These are phyloP conservation scores for Anarrhichthys ocellatus DNA, from an alignment of 2,113 vertebrate species.

Conservation along the genomic window DNA sequence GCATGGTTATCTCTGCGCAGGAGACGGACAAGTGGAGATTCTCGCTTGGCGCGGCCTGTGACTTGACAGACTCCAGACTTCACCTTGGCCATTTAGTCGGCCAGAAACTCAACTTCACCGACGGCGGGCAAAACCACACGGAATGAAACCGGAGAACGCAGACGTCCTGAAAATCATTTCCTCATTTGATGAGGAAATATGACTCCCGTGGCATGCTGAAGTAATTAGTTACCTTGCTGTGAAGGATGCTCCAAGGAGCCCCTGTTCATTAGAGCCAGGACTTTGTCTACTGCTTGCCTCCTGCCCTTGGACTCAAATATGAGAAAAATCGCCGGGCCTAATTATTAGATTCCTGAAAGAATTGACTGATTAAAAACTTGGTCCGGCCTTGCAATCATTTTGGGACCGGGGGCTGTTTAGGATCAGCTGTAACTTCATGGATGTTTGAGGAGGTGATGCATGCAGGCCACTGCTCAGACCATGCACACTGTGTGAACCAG, in stretches of 20 bases:
- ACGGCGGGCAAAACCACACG: slow-evolving; percentile 61
- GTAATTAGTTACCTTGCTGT: slow-evolving; percentile 80
- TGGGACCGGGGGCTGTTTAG: slow-evolving; percentile 61
- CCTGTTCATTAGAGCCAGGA: slow-evolving; percentile 69
- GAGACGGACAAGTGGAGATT: slow-evolving; percentile 73
- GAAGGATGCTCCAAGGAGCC: slow-evolving; percentile 73
- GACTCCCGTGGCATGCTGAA: slow-evolving; percentile 80
- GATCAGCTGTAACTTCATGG: slow-evolving; percentile 67
- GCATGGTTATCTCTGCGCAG: slow-evolving; percentile 67
- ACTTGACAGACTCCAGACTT: slow-evolving; percentile 79
- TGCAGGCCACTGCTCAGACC: slow-evolving; percentile 56
- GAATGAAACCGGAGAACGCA: slow-evolving; percentile 74
- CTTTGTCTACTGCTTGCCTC: slow-evolving; percentile 56
- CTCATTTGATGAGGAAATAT: slow-evolving; percentile 82
- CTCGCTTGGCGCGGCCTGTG: slow-evolving; percentile 53
- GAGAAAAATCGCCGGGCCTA: slow-evolving; percentile 56
- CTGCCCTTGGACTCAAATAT: slow-evolving; percentile 65
- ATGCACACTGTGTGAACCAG: slow-evolving; percentile 54
- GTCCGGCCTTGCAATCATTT: slow-evolving; percentile 67
- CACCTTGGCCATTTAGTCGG: slow-evolving; percentile 64
- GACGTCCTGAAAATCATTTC: slow-evolving; percentile 79
- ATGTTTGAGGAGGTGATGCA: slow-evolving; percentile 63
- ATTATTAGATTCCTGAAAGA: slow-evolving; percentile 73
- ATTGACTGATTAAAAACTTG: slow-evolving; percentile 69
- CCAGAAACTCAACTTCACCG: slow-evolving; percentile 67